Conservation (phyloP, 2,113 vertebrate species). For the Xyrauchen texanus region DNA sequence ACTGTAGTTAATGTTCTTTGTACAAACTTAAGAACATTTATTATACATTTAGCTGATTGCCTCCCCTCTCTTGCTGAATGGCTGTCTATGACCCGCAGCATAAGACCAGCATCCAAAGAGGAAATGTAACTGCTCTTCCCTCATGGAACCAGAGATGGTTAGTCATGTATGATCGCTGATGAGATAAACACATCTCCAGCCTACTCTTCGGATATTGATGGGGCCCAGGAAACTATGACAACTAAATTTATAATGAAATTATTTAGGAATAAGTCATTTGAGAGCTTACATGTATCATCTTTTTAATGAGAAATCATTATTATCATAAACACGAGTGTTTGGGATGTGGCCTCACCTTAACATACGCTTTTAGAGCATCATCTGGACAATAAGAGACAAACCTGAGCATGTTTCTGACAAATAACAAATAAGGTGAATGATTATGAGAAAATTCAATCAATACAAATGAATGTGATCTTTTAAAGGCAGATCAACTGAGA, state of each 20-base stretch:
- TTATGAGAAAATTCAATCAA: neutral
- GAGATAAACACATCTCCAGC: slow-evolving; percentile 27
- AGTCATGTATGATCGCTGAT: slow-evolving; percentile 18
- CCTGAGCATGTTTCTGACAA: neutral
- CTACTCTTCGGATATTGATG: neutral
- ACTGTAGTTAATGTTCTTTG: no score
- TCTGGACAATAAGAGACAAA: neutral
- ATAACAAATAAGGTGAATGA: neutral
- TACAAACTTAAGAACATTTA: no score
- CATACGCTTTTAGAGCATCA: neutral
- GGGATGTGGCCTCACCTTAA: neutral
- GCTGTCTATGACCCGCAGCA: neutral
- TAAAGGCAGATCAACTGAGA: no score
- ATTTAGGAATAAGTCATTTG: slow-evolving; percentile 12
- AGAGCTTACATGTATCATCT: neutral
- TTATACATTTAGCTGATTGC: neutral
- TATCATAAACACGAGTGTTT: neutral
- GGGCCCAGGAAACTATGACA: slow-evolving; percentile 20
- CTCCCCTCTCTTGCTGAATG: neutral
- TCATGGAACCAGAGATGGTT: slow-evolving; percentile 22
- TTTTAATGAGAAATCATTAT: neutral
- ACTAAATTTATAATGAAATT: slow-evolving; percentile 33
- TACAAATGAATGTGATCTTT: neutral
- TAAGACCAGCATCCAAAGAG: neutral
- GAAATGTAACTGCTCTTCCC: slow-evolving; percentile 1